A percentile compares a stretch with the other conserved stretches of the same genome.
phyloP scores from a whole-genome alignment of 2,113 vertebrate species.

The Rattus norvegicus region DNA sequence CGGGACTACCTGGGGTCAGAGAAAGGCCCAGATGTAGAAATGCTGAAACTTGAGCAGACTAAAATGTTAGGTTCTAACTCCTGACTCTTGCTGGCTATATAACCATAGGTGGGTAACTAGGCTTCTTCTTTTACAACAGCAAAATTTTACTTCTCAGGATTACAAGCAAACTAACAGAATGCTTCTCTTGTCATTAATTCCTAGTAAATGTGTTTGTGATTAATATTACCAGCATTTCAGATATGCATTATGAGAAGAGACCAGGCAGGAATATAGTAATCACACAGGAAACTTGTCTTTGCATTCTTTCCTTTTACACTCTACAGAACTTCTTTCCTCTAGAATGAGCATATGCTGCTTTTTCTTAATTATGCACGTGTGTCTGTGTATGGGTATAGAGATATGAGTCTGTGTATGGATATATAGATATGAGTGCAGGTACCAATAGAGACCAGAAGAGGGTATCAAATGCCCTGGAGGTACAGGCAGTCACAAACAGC shows the following conservation, averaged over 20 bases:
- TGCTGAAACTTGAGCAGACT: too few species aligned
- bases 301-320: slow-evolving; percentile 7
- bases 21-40: neutral
- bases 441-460: neutral
- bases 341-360: neutral
- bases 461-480: neutral
- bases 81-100: neutral
- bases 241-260: neutral
- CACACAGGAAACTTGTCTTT: neutral
- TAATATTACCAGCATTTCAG: neutral
- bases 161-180: neutral
- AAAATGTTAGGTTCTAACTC: neutral
- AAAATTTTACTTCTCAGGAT: neutral
- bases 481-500: neutral
- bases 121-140: neutral
- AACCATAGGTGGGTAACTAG: neutral
- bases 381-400: neutral
- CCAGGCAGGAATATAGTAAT: neutral
- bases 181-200: neutral
- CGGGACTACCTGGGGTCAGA: rapidly evolving
- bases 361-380: neutral
- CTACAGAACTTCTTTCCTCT: neutral
- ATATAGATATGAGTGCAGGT: neutral
- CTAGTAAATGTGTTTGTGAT: neutral
- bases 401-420: too few species aligned